These are phyloP conservation scores for Atherix ibis DNA, from an alignment of 2,888 invertebrate species.

Conservation along the genomic window DNA sequence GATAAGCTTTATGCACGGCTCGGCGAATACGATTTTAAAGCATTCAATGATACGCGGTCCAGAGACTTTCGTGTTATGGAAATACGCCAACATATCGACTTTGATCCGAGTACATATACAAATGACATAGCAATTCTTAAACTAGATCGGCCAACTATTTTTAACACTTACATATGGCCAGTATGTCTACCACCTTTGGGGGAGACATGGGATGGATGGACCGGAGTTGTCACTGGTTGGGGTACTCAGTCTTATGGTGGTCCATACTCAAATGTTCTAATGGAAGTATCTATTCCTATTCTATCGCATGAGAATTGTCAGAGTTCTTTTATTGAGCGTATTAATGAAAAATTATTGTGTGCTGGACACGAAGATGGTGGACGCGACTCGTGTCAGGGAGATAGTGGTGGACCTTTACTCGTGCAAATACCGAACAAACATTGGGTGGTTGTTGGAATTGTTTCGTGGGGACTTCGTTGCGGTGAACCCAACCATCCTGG, in stretches of 20 bases:
- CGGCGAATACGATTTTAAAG: constrained; percentile 65
- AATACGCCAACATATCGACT: constrained; percentile 51
- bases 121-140: constrained; percentile 65
- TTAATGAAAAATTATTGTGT: constrained; percentile 55
- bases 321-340: constrained; percentile 43
- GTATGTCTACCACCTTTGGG: constrained; percentile 62
- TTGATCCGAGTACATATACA: constrained; percentile 47
- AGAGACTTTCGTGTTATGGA: constrained; percentile 51
- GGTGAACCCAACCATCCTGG: constrained; percentile 62
- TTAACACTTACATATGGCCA: constrained; percentile 69
- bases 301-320: constrained; percentile 55
- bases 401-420: constrained; percentile 53
- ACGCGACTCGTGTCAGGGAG: constrained; percentile 66
- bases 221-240: constrained; percentile 62
- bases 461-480: constrained; percentile 75
- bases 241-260: constrained; percentile 59
- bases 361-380: constrained; percentile 63
- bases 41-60: constrained; percentile 49
- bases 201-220: constrained; percentile 41
- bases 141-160: constrained; percentile 46
- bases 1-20: constrained; percentile 51
- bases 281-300: constrained; percentile 64
- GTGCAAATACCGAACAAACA: constrained; percentile 54
- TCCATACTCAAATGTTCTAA: constrained; percentile 46
- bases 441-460: constrained; percentile 65